Base-by-base conservation (phyloP, 2,797 vertebrate species). In the Perdix hodgsoniae region DNA sequence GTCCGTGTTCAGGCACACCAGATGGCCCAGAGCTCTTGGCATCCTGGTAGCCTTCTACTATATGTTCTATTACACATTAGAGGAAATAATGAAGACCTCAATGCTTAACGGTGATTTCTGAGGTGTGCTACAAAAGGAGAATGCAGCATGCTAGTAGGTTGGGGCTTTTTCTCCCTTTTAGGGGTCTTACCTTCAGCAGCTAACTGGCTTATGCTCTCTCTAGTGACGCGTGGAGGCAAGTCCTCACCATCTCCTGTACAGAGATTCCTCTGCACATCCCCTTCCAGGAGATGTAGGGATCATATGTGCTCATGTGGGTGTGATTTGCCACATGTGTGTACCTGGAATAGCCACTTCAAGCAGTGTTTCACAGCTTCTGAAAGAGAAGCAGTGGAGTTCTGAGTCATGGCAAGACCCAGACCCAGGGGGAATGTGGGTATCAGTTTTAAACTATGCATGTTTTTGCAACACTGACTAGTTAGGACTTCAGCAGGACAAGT, bases 191-290 rank as follows among this genome's bases (percentile, higher is more conserved):
- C 21, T 61, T 64, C 37, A 73, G 56, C 33, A 88, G 63, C 45
- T 57, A 15, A 59, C 83, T 84, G 56, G 52, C 1, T 1, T 65
- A 21, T 69, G 17, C 64, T 78, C 61, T 69, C 59, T 63, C 33
- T 0, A 0, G 31, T 81, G 74, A 71, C 9, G 16, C n/a, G 49
- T 1, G 0, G 40, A 0, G 0, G 69, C 61, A 44, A 2, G 27
- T 78, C 63, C 71, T 83, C 83, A 74, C 77, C 86, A 69, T 54
- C 49, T 82, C 71, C 80, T 81, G 17, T 74, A 57, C 0, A 19
- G 66, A 88, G 63, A 69, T 26, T 27, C 71, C 63, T 64, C 67
- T 42, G 33, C 31, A 15, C 14, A 39, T 26, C 18, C 11, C 16
- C 3, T 60, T 47, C 65, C 81, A 45, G 80, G 12, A 77, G 22